Conservation (phyloP, 2,113 vertebrate genomes). For the Prunella himalayana region DNA sequence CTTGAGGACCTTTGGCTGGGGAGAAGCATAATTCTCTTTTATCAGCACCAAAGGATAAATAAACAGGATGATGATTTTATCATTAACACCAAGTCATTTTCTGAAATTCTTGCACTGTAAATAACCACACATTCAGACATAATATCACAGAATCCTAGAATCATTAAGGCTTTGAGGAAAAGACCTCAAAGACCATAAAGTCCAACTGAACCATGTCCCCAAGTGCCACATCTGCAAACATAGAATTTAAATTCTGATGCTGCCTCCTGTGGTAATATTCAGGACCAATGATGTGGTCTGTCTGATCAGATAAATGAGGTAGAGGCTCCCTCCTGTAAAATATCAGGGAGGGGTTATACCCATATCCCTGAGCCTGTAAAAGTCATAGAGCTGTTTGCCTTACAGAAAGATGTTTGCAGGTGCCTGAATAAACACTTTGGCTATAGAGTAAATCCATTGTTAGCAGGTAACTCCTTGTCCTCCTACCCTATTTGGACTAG, state of each 20-base stretch:
- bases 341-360: neutral
- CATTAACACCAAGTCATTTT: neutral
- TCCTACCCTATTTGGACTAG: neutral
- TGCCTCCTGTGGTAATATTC: neutral
- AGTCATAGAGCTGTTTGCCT: neutral
- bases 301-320: neutral
- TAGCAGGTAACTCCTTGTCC: neutral
- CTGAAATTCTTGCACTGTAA: neutral
- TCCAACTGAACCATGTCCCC: neutral
- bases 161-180: neutral
- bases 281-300: neutral
- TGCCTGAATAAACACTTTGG: neutral
- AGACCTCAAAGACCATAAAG: neutral
- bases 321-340: neutral
- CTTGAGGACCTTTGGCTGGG: neutral
- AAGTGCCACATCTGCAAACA: neutral
- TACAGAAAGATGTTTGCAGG: neutral
- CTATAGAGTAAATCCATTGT: neutral
- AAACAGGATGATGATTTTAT: neutral
- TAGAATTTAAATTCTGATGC: neutral
- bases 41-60: neutral
- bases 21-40: neutral
- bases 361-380: neutral
- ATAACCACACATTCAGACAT: neutral
- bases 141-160: neutral